Conservation (phyloP, 2,113 vertebrate genomes). For the Neomonachus schauinslandi region DNA sequence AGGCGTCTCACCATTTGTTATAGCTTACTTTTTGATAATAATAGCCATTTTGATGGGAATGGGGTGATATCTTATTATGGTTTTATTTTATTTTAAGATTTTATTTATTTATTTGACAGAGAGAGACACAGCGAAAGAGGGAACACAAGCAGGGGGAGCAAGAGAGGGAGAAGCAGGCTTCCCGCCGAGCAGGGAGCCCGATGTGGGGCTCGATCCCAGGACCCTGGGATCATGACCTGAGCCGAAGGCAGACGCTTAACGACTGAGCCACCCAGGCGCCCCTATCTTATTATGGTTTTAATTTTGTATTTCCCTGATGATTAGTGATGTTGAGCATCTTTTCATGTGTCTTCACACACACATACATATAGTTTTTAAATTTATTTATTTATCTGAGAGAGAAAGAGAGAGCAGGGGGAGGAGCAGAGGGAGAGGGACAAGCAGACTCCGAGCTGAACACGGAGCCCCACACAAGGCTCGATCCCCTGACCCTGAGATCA, state of each 20-base stretch:
- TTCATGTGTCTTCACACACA: not conserved
- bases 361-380: not conserved
- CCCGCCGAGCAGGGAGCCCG: too few species aligned
- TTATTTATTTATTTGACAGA: too few species aligned
- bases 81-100: not conserved
- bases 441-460: not conserved
- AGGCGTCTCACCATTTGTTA: too few species aligned
- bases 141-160: too few species aligned
- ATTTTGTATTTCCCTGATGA: not conserved
- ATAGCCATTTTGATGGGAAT: not conserved
- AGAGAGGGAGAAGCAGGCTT: too few species aligned
- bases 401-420: not conserved
- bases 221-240: too few species aligned
- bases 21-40: not conserved
- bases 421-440: not conserved
- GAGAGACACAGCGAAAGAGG: too few species aligned
- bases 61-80: not conserved
- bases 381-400: not conserved
- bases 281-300: not conserved
- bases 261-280: too few species aligned
- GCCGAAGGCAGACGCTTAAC: too few species aligned
- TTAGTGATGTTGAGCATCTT: not conserved
- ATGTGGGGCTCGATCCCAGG: too few species aligned
- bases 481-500: not conserved
- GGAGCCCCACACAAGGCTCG: not conserved